Percentiles rank a stretch among this genome's conserved stretches.
phyloP scores from a whole-genome alignment of 1,140 invertebrate genomes.

The Meteorus sp. region DNA sequence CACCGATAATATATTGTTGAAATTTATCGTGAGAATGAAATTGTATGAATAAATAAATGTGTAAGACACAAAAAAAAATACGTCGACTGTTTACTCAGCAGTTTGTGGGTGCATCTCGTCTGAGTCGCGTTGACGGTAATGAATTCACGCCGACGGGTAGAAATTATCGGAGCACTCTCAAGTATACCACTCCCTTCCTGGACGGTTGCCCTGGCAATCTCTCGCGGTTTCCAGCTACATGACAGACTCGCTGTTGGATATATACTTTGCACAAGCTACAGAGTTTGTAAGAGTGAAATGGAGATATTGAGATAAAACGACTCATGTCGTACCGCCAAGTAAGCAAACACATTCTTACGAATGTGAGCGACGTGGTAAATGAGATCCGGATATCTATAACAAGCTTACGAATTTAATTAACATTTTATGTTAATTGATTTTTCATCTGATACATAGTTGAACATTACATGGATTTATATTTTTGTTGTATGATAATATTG shows the following conservation, averaged over 20 bases:
- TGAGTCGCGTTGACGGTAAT: constrained; percentile 20
- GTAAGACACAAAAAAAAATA: too few relatives aligned
- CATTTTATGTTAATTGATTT: too few relatives aligned
- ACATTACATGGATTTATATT: too few relatives aligned
- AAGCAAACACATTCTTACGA: constrained; percentile 21
- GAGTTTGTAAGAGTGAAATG: not conserved
- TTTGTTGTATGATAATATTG: too few relatives aligned
- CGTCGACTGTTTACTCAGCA: too few relatives aligned
- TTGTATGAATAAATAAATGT: too few relatives aligned
- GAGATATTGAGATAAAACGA: too few relatives aligned
- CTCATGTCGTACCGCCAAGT: constrained; percentile 8
- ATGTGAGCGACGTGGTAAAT: constrained; percentile 19
- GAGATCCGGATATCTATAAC: constrained; percentile 29
- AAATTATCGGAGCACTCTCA: constrained; percentile 27
- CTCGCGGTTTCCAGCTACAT: constrained; percentile 15
- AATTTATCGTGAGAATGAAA: too few relatives aligned
- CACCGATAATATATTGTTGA: too few relatives aligned
- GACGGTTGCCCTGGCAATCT: constrained; percentile 29
- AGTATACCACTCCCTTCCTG: constrained; percentile 3
- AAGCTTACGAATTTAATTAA: constrained; percentile 7
- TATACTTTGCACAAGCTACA: not conserved
- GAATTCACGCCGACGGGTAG: constrained; percentile 26
- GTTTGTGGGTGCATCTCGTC: too few relatives aligned
- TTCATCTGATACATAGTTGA: too few relatives aligned
- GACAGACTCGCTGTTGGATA: constrained; percentile 9